These are phyloP conservation scores for Trematocara caparti DNA, from an alignment of 2,797 vertebrate species.

Conservation along the genomic window DNA sequence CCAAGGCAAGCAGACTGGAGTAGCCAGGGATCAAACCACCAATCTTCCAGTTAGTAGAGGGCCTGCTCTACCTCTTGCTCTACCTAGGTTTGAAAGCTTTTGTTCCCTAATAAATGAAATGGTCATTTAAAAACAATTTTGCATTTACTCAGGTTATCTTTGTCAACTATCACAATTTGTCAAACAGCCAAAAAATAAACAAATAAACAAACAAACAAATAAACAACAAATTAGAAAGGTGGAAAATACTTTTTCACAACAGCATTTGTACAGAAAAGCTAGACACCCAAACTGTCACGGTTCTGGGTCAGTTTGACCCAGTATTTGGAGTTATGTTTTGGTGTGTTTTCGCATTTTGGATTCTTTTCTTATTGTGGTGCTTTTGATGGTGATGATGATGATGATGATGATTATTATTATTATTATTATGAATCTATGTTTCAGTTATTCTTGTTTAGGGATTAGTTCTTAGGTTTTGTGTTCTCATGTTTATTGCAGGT, in stretches of 20 bases:
- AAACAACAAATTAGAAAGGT: not conserved
- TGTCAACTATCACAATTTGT: not conserved
- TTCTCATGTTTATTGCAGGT: too few relatives aligned
- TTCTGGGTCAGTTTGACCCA: too few relatives aligned
- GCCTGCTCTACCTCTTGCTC: not conserved
- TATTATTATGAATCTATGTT: too few relatives aligned
- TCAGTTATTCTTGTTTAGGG: too few relatives aligned
- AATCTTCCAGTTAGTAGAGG: not conserved
- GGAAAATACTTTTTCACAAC: not conserved
- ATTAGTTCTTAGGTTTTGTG: too few relatives aligned
- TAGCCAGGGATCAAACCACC: not conserved
- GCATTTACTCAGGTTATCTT: not conserved
- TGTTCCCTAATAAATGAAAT: not conserved
- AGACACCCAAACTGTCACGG: not conserved
- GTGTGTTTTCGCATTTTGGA: too few relatives aligned
- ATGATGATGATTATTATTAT: too few relatives aligned
- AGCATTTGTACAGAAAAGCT: not conserved
- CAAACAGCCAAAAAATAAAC: not conserved
- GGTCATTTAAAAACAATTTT: not conserved
- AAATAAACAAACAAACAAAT: not conserved
- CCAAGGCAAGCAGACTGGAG: not conserved
- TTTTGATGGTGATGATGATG: too few relatives aligned
- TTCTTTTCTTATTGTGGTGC: too few relatives aligned
- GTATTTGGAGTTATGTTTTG: too few relatives aligned
- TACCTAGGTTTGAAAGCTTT: not conserved